phyloP scores from a whole-genome alignment of 1,140 invertebrate species.

The Zaprionus taronus region DNA sequence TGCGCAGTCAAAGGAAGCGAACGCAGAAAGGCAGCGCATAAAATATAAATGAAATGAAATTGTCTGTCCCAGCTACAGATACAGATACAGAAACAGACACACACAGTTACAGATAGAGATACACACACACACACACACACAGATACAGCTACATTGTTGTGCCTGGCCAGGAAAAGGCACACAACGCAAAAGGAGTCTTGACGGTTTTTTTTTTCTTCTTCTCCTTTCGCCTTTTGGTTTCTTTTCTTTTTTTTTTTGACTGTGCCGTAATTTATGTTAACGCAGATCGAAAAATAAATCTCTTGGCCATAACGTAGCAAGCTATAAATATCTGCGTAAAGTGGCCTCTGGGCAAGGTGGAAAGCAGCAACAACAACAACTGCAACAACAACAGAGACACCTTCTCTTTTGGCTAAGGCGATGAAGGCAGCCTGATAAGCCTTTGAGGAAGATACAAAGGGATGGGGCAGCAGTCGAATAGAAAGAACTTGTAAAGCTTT shows the following conservation, averaged over 20 bases:
- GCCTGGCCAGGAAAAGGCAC: constrained; percentile 20
- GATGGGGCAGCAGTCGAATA: not conserved
- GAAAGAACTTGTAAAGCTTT: not conserved
- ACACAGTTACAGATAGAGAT: not conserved
- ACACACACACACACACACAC: no score
- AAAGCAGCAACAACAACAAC: constrained; percentile 8
- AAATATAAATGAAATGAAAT: constrained; percentile 65
- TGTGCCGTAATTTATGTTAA: constrained; percentile 70
- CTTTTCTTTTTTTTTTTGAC: constrained; percentile 18
- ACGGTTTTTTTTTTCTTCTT: constrained; percentile 26
- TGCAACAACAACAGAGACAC: not conserved
- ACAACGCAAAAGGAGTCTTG: constrained; percentile 24
- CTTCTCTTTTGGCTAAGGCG: constrained; percentile 5
- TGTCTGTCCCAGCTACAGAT: constrained; percentile 35
- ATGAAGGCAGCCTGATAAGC: constrained; percentile 31
- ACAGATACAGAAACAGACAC: constrained; percentile 13
- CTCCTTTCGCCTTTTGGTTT: constrained; percentile 19
- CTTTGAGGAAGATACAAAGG: constrained; percentile 6
- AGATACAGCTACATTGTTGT: constrained; percentile 40
- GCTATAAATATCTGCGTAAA: constrained; percentile 50
- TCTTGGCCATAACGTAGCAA: constrained; percentile 51
- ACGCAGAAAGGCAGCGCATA: constrained; percentile 49
- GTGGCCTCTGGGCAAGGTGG: constrained; percentile 39
- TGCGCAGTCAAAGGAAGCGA: constrained; percentile 45
- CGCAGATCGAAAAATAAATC: constrained; percentile 76